Evolutionary conservation across 2,113 vertebrate genomes (phyloP).

Genomic region (Xiphorhynchus elegans): DNA sequence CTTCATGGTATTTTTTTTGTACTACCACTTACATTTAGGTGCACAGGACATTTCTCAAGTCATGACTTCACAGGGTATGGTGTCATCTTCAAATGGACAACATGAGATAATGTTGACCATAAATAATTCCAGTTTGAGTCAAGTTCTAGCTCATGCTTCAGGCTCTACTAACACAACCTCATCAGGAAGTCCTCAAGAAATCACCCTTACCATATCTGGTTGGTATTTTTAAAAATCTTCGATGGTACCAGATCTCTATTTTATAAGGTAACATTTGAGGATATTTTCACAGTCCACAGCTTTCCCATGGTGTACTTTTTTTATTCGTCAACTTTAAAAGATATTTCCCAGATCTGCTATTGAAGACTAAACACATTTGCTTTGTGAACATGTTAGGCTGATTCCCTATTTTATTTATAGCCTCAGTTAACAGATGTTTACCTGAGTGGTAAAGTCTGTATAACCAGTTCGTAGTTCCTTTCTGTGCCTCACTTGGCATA

Average conservation of each 20-base stretch:
- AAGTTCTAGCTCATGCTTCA: constrained; percentile 87
- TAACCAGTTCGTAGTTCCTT: not conserved
- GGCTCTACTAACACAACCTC: constrained; percentile 67
- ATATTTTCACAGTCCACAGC: not conserved
- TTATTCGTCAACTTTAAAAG: not conserved
- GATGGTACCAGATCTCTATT: not conserved
- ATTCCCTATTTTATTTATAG: not conserved
- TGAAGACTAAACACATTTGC: not conserved
- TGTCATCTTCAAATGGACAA: constrained; percentile 77
- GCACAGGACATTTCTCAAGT: constrained; percentile 90
- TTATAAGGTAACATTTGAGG: not conserved
- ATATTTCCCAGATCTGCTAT: not conserved
- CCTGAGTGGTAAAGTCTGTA: fast-evolving
- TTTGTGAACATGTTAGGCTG: fast-evolving
- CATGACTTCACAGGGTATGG: constrained; percentile 84
- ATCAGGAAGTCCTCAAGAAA: constrained; percentile 88
- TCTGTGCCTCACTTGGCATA: not conserved
- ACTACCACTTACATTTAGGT: constrained; percentile 66
- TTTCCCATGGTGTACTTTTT: not conserved
- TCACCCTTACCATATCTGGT: constrained; percentile 98
- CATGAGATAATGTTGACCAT: constrained; percentile 97
- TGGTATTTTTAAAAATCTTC: constrained; percentile 40
- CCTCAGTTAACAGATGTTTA: not conserved
- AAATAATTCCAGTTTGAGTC: constrained; percentile 92
- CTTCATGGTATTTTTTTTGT: not conserved